Evolutionary conservation across 2,888 invertebrate species (phyloP), one percentile per base, ranked within the genome.

Genomic region (Pachliopta kotzebuea): DNA sequence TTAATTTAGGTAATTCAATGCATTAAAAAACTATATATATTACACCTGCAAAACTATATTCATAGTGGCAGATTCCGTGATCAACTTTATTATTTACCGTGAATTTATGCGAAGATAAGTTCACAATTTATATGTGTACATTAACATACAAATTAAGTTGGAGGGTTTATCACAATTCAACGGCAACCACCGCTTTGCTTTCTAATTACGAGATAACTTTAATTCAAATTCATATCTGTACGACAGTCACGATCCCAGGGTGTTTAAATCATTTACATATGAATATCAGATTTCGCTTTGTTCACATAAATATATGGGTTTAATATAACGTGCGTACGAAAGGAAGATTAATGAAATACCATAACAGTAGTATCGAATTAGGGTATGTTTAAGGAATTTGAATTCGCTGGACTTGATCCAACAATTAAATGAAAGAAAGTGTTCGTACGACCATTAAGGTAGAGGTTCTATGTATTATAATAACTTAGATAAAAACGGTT

Each of bases 121-220:
- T 58, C 26, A 29, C 21, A 63, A 29, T 57, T 21, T 20, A 55
- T 53, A 29, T 26, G 24, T 42, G 14, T 21, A 21, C 59, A 62
- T 65, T 65, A 53, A 52, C 64, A 65, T 60, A 45, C 60, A 60
- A 60, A 65, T 65, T 57, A 57, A 57, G 21, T 56, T 56, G 26
- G 45, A 20, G 49, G n/a, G n/a, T 23, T 24, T 42, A 55, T 56
- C 56, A 45, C 45, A 60, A 42, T 50, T 56, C 42, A 21, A 31
- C 23, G 23, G 37, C 21, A 21, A 50, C 37, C 52, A 20, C 20
- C 18, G 56, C 21, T 56, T 42, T 45, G 26, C 56, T 26, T 21
- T 60, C 18, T 49, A 52, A 64, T 49, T 21, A 29, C 53, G 53
- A 45, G 29, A 65, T 52, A 57, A 65, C 21, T 60, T 65, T 59